Evolutionary conservation across 2,797 vertebrate genomes (phyloP).

Genomic region (Sebastolobus altivelis): DNA sequence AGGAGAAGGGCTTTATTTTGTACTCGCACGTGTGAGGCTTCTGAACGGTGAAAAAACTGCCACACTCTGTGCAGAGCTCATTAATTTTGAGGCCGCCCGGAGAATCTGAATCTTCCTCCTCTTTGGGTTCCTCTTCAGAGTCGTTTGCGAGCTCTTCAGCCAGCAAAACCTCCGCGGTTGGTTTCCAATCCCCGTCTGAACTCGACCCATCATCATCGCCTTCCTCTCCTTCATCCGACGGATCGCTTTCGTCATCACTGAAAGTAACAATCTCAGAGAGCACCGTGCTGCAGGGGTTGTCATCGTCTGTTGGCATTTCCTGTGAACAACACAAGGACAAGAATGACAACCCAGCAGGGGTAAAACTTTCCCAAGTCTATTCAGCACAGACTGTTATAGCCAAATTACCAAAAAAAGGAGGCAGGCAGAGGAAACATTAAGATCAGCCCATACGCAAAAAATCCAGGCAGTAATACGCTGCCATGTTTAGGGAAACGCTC

Average conservation of each 20-base stretch:
- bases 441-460: background rate
- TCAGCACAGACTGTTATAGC: background rate
- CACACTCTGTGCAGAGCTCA: constrained; percentile 69
- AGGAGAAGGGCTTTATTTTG: constrained; percentile 64
- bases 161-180: background rate
- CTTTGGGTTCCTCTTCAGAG: constrained; percentile 35
- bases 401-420: background rate
- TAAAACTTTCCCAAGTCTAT: background rate
- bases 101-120: background rate
- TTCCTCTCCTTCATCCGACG: constrained; percentile 35
- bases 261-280: constrained; percentile 22
- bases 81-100: constrained; percentile 15
- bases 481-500: background rate
- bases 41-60: constrained; percentile 36
- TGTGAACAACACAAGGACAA: constrained; percentile 31
- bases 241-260: constrained; percentile 45
- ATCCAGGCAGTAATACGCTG: background rate
- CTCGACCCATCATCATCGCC: background rate
- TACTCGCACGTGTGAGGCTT: constrained; percentile 67
- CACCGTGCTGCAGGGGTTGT: background rate
- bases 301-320: background rate
- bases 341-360: background rate
- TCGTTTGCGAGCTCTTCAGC: constrained; percentile 19
- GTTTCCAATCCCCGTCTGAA: constrained; percentile 53
- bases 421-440: background rate